Conservation (phyloP, 2,888 invertebrate genomes). For the Ichneumoninae sp. region DNA sequence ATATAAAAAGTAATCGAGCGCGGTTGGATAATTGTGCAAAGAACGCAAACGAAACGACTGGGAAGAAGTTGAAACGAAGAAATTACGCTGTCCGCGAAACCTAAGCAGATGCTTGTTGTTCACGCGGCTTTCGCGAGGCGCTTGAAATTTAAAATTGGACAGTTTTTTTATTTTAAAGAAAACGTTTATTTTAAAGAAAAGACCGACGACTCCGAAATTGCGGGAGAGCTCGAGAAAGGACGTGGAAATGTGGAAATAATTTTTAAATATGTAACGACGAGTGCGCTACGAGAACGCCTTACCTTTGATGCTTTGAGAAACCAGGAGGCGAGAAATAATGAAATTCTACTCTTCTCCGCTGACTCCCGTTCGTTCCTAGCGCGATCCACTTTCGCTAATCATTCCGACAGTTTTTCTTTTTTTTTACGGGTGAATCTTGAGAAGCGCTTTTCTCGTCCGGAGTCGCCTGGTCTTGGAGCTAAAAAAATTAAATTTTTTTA, state of each 20-base stretch:
- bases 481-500: background rate
- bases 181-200: background rate
- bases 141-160: background rate
- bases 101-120: background rate
- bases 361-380: constrained; percentile 37
- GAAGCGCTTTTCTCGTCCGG: background rate
- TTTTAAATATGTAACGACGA: background rate
- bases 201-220: background rate
- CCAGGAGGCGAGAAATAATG: constrained; percentile 71
- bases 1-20: background rate
- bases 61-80: background rate
- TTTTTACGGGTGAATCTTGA: background rate
- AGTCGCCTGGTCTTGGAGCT: background rate
- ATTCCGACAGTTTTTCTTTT: constrained; percentile 12
- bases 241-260: background rate
- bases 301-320: constrained; percentile 75
- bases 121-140: background rate
- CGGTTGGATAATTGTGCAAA: no score
- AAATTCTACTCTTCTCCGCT: constrained; percentile 54
- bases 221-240: background rate
- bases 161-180: background rate
- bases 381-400: constrained; percentile 48
- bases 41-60: no score
- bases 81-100: background rate
- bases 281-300: constrained; percentile 29